Base-by-base conservation (phyloP, 2,113 vertebrate genomes). In the Rhizomys pruinosus region DNA sequence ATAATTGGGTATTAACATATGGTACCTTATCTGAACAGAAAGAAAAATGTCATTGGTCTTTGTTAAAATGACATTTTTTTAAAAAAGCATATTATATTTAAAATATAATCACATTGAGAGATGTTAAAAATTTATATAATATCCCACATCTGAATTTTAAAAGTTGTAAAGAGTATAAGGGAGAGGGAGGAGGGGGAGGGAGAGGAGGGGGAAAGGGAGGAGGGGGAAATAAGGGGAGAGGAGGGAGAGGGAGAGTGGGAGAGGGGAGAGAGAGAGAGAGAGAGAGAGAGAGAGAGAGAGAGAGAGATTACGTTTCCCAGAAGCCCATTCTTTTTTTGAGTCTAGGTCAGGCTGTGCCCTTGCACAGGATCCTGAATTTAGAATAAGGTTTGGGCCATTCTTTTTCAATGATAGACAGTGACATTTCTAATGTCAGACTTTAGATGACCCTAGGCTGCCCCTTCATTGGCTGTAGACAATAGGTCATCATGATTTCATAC, bases 61-160 rank as follows among this genome's bases (percentile, higher is more conserved):
- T 84, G 91, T 91, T 86, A 80, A 94, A 87, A 91, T 7, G 20
- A 25, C 64, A 92, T 66, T 87, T 42, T 86, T 47, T 90, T 16
- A 63, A 66, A 85, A 78, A 81, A 76, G 72, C 34, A 84, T 0
- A 29, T 61, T 96, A n/a, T 84, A 55, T 73, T 74, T 85, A 69
- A 87, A 87, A 91, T 89, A 42, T 2, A 89, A 32, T 90, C 69
- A n/a, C 32, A 77, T 88, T 89, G 74, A 94, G 80, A 72, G 79
- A 76, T 71, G 66, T 89, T 71, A 10, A 47, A 78, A 88, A 17
- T 29, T 7, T 87, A 64, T 22, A 10, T 16, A 76, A 61, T 39
- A 69, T 37, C 34, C 19, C 8, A 42, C 72, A 68, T 61, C 4
- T 93, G 1, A 78, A 74, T 61, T 61, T 19, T 19, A 10, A 76